Conservation (phyloP, 2,113 vertebrate species). For the Coptodon bakossiorum region DNA sequence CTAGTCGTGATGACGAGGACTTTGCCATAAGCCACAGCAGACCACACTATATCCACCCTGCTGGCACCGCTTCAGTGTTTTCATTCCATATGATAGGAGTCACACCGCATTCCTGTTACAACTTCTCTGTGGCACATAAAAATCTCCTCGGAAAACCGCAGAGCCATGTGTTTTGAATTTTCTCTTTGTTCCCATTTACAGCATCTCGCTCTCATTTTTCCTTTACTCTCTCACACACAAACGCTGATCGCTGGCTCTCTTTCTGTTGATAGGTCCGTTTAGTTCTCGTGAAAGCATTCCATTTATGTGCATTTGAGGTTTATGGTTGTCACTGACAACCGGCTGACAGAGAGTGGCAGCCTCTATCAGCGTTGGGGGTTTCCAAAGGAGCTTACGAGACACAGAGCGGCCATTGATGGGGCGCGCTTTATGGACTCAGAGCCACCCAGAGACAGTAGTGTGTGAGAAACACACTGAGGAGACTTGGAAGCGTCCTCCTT, state of each 20-base stretch:
- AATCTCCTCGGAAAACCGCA: conserved; percentile 64
- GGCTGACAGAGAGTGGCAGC: conserved; percentile 59
- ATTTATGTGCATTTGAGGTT: conserved; percentile 67
- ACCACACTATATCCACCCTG: conserved; percentile 42
- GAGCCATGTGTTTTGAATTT: conserved; percentile 71
- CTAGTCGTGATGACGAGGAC: conserved; percentile 28
- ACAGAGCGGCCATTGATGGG: conserved; percentile 58
- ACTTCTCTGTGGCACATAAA: conserved; percentile 62
- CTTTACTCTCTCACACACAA: neutral
- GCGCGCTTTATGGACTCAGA: conserved; percentile 30
- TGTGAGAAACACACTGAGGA: conserved; percentile 13
- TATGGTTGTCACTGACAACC: conserved; percentile 71
- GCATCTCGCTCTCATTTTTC: conserved; percentile 23
- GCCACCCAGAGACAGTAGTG: conserved; percentile 10
- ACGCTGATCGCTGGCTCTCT: neutral
- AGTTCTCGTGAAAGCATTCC: conserved; percentile 65
- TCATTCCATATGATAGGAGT: conserved; percentile 66
- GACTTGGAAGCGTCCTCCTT: neutral
- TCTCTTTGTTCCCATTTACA: conserved; percentile 67
- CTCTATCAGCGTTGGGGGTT: conserved; percentile 56
- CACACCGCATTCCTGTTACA: conserved; percentile 67
- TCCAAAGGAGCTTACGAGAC: conserved; percentile 20
- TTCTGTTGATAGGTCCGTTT: conserved; percentile 59
- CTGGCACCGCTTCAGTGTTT: conserved; percentile 55
- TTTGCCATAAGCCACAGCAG: conserved; percentile 30